Evolutionary conservation across 2,888 invertebrate species (phyloP).

Genomic region (Temnothorax ravouxi): DNA sequence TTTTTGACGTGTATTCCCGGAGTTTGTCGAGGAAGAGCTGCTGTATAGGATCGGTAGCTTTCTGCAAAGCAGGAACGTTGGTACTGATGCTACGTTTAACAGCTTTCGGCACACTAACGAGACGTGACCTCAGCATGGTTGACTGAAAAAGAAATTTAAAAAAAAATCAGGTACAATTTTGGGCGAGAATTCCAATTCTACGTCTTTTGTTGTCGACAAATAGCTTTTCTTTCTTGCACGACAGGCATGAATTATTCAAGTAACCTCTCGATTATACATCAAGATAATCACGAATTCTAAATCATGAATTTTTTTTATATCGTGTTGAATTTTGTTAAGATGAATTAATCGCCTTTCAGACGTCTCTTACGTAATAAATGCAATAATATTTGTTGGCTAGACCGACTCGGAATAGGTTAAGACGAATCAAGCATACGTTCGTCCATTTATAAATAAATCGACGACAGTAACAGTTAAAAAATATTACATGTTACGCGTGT

Average conservation of each 20-base stretch:
- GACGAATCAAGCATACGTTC: background rate
- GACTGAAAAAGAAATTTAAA: slow-evolving; percentile 49
- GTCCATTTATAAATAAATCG: background rate
- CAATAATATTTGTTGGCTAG: slow-evolving; percentile 58
- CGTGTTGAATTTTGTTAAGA: background rate
- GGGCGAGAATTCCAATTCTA: background rate
- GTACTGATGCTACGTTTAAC: slow-evolving; percentile 91
- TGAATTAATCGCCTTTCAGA: slow-evolving; percentile 30
- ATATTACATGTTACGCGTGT: slow-evolving; percentile 12
- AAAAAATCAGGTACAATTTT: slow-evolving; percentile 1
- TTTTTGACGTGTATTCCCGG: slow-evolving; percentile 95
- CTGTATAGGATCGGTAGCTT: slow-evolving; percentile 96
- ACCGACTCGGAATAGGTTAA: slow-evolving; percentile 11
- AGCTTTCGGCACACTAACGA: slow-evolving; percentile 77
- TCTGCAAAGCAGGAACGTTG: slow-evolving; percentile 90
- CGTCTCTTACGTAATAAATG: slow-evolving; percentile 70
- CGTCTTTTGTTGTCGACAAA: background rate
- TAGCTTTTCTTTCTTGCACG: background rate
- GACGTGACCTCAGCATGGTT: slow-evolving; percentile 81
- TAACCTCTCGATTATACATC: background rate
- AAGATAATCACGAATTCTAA: background rate
- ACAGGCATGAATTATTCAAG: background rate
- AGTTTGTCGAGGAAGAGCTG: slow-evolving; percentile 97
- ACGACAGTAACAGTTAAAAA: background rate
- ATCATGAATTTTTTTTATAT: background rate